Percentiles rank a stretch among this genome's conserved stretches.
phyloP scores from a whole-genome alignment of 2,113 vertebrate species.

The Mirza zaza region DNA sequence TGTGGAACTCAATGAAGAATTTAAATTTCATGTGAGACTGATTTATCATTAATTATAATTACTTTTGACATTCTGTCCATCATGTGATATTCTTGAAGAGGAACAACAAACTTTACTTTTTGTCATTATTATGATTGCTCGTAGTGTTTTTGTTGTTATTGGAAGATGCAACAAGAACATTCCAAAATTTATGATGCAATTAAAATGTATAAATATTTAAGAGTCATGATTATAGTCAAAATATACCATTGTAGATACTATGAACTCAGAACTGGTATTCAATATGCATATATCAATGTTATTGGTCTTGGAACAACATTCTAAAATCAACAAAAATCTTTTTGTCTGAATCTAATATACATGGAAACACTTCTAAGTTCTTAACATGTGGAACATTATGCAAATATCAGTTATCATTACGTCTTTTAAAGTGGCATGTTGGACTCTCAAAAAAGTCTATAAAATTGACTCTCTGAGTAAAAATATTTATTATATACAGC shows the following conservation, averaged over 20 bases:
- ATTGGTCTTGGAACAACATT: neutral
- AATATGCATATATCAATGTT: neutral
- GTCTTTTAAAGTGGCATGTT: neutral
- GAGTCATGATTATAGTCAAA: neutral
- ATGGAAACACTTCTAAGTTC: neutral
- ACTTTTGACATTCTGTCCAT: constrained; percentile 77
- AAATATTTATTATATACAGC: neutral
- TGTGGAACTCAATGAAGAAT: constrained; percentile 48
- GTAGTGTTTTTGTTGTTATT: constrained; percentile 39
- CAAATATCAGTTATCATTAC: neutral
- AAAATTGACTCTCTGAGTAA: neutral
- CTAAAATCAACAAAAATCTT: neutral
- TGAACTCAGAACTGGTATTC: neutral
- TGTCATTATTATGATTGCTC: neutral
- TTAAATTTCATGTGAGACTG: constrained; percentile 60
- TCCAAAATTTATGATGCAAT: constrained; percentile 69
- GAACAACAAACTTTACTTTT: constrained; percentile 35
- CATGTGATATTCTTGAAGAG: constrained; percentile 60
- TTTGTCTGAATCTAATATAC: neutral
- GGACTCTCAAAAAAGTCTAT: neutral
- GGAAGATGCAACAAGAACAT: constrained; percentile 38
- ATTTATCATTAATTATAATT: constrained; percentile 70
- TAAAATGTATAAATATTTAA: neutral
- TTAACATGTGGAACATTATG: neutral
- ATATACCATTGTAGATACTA: neutral